Evolutionary conservation across 2,113 vertebrate species (phyloP).

Genomic region (Campylomormyrus numenius): DNA sequence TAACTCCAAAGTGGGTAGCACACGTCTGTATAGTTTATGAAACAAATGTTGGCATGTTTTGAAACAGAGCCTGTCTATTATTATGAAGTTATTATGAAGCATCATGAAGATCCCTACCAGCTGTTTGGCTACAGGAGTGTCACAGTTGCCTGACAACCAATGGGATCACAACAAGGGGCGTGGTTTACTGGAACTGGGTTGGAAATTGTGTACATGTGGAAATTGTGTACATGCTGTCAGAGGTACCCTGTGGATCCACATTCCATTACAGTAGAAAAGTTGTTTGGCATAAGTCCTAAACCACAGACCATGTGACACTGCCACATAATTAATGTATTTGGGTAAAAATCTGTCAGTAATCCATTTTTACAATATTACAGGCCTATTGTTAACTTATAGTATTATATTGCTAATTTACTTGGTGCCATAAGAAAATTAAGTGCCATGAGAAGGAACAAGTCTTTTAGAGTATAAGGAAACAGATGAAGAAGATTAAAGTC

Average conservation of each 20-base stretch:
- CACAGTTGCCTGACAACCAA: neutral
- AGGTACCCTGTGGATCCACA: slow-evolving; percentile 8
- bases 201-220: neutral
- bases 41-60: neutral
- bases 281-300: neutral
- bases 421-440: neutral
- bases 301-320: neutral
- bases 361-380: neutral
- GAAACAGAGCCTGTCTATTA: neutral
- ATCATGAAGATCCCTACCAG: neutral
- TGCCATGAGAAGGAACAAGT: neutral
- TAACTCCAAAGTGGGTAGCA: neutral
- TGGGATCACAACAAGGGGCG: neutral
- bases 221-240: neutral
- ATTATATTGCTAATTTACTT: neutral
- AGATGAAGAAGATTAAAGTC: neutral
- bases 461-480: neutral
- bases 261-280: neutral
- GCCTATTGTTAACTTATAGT: neutral
- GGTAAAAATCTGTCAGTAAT: neutral
- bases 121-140: neutral
- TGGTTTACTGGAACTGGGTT: neutral
- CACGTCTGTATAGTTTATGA: neutral
- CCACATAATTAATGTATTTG: neutral
- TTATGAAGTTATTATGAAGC: neutral